These are phyloP conservation scores for Corapipo altera DNA, from an alignment of 2,113 vertebrate species.

Conservation along the genomic window DNA sequence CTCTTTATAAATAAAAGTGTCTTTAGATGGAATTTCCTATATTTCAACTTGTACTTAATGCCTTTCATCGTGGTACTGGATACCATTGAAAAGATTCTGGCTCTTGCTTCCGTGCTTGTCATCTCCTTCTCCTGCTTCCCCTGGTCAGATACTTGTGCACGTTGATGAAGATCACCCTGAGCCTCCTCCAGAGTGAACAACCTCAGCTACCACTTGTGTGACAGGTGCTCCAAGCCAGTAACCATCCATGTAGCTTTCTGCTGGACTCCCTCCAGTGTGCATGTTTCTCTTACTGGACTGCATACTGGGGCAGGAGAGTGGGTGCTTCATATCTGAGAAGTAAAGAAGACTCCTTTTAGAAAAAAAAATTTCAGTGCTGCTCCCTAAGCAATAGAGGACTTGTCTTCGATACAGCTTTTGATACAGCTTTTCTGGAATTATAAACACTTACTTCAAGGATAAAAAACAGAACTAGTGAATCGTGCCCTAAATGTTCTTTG, in stretches of 20 bases:
- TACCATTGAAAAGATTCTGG: background rate
- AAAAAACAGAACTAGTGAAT: background rate
- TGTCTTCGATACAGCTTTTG: background rate
- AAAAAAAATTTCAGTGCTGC: background rate
- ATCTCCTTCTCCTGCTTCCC: background rate
- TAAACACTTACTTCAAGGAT: background rate
- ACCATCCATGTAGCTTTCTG: background rate
- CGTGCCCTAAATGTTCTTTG: background rate
- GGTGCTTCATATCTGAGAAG: background rate
- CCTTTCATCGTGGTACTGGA: background rate
- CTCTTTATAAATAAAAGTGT: background rate
- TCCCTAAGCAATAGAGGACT: background rate
- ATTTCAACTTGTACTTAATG: background rate
- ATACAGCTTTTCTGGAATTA: background rate
- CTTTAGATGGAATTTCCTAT: background rate
- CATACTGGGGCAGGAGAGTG: too few relatives aligned
- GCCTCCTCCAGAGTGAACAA: background rate
- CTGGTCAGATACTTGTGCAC: background rate
- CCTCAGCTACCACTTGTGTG: background rate
- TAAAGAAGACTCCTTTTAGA: background rate
- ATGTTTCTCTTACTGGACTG: background rate
- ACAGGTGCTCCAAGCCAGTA: background rate
- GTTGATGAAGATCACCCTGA: background rate
- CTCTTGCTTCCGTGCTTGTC: background rate
- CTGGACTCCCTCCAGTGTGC: background rate